A percentile compares a stretch with the other conserved stretches of the same genome.
Evolutionary conservation across 2,797 vertebrate genomes (phyloP).

Genomic region (Rhinogobio ventralis): DNA sequence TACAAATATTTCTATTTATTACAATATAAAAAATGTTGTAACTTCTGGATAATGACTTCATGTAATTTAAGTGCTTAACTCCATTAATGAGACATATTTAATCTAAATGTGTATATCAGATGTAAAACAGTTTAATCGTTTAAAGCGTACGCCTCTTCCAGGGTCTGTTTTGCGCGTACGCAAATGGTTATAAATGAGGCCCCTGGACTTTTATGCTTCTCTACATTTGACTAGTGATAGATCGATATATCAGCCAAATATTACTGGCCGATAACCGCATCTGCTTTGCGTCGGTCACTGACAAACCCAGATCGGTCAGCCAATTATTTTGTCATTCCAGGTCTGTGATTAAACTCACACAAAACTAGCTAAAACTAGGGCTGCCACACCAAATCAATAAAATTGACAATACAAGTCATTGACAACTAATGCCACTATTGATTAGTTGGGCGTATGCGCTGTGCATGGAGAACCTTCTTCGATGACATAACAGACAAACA

Average conservation of each 20-base stretch:
- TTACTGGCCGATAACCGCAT: background rate
- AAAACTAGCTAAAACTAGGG: background rate
- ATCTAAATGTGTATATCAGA: no score
- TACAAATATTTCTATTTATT: no score
- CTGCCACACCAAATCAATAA: background rate
- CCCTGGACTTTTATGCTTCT: slow-evolving; percentile 4
- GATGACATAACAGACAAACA: background rate
- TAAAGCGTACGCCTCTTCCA: no score
- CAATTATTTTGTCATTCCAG: background rate
- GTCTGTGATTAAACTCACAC: background rate
- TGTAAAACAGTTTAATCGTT: no score
- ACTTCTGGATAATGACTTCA: no score
- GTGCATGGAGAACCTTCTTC: background rate
- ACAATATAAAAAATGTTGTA: no score
- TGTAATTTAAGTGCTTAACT: no score
- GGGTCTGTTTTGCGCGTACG: no score
- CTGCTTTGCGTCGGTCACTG: background rate
- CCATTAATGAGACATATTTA: no score
- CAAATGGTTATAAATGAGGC: no score
- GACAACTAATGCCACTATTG: background rate
- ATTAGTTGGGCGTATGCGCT: background rate
- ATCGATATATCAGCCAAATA: background rate
- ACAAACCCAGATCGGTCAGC: background rate
- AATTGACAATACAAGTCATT: background rate
- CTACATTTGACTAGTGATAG: background rate